Evolutionary conservation across 2,888 invertebrate species (phyloP).

Genomic region (Xestobium rufovillosum): DNA sequence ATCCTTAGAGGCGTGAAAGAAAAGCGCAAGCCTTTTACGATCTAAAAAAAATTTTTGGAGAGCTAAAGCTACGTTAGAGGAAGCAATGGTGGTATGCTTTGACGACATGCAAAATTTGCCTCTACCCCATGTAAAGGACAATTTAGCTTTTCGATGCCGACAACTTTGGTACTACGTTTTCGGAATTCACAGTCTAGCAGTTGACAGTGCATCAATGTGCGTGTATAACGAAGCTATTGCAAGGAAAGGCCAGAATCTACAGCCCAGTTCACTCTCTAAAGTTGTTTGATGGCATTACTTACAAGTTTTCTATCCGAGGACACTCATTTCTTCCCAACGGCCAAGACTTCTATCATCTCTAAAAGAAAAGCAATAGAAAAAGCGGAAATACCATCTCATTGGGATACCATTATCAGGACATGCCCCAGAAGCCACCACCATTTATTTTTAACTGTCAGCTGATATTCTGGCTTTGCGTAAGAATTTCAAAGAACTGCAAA

Average conservation of each 20-base stretch:
- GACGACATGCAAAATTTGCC: slow-evolving; percentile 2
- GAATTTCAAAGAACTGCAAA: too few relatives aligned
- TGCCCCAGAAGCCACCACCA: slow-evolving; percentile 4
- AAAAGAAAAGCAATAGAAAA: slow-evolving; percentile 5
- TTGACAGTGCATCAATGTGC: too few relatives aligned
- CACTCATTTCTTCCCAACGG: too few relatives aligned
- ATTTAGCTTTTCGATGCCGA: neutral
- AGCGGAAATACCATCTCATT: slow-evolving; percentile 4
- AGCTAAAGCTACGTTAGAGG: slow-evolving; percentile 1
- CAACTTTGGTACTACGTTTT: slow-evolving; percentile 1
- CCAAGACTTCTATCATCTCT: neutral
- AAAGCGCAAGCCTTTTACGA: slow-evolving; percentile 6
- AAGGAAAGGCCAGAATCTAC: too few relatives aligned
- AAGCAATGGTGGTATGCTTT: slow-evolving; percentile 8
- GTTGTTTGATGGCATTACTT: too few relatives aligned
- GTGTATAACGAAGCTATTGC: too few relatives aligned
- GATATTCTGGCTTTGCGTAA: too few relatives aligned
- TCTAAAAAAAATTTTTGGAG: slow-evolving; percentile 6
- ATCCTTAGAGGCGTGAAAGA: neutral
- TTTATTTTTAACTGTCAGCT: slow-evolving; percentile 4
- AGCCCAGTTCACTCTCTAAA: too few relatives aligned
- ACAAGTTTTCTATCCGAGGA: too few relatives aligned
- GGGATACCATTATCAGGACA: slow-evolving; percentile 4
- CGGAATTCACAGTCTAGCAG: too few relatives aligned
- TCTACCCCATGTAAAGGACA: neutral